Conservation (phyloP, 2,888 invertebrate species). For the Synergus gifuensis region DNA sequence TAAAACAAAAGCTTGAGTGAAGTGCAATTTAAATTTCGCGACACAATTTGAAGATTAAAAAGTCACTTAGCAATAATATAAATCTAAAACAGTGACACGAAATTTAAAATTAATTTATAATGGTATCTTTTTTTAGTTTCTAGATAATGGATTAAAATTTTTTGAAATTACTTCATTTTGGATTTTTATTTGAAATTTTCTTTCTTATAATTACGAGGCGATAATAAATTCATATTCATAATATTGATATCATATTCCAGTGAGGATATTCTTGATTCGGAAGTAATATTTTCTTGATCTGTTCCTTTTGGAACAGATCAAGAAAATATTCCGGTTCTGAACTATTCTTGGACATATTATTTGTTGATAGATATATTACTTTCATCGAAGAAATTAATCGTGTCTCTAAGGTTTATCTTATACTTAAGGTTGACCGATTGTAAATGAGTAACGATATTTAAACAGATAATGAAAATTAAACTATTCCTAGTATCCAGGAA, state of each 20-base stretch:
- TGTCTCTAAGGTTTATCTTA: slow-evolving; percentile 9
- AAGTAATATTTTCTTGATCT: slow-evolving; percentile 7
- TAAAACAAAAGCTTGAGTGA: not conserved
- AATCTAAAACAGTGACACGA: not conserved
- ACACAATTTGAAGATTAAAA: not conserved
- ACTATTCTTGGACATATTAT: slow-evolving; percentile 5
- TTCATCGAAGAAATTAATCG: slow-evolving; percentile 20
- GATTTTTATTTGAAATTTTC: not conserved
- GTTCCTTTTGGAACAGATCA: not conserved
- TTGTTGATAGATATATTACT: slow-evolving; percentile 10
- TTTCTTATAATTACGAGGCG: slow-evolving; percentile 1
- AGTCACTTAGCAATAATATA: not conserved
- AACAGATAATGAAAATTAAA: slow-evolving; percentile 13
- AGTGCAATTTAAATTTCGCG: not conserved
- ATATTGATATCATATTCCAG: slow-evolving; percentile 24
- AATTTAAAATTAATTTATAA: not conserved
- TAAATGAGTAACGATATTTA: slow-evolving; percentile 28
- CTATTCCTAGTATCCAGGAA: slow-evolving; percentile 27
- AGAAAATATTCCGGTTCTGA: too few species aligned
- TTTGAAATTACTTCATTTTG: not conserved
- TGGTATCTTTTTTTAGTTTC: not conserved
- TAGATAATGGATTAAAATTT: not conserved
- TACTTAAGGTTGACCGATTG: not conserved
- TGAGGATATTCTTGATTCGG: slow-evolving; percentile 13
- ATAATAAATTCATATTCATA: slow-evolving; percentile 32